Percentiles rank a stretch among this genome's conserved stretches.
phyloP scores from a whole-genome alignment of 2,888 invertebrate genomes.

The Tolmerus cingulatus region DNA sequence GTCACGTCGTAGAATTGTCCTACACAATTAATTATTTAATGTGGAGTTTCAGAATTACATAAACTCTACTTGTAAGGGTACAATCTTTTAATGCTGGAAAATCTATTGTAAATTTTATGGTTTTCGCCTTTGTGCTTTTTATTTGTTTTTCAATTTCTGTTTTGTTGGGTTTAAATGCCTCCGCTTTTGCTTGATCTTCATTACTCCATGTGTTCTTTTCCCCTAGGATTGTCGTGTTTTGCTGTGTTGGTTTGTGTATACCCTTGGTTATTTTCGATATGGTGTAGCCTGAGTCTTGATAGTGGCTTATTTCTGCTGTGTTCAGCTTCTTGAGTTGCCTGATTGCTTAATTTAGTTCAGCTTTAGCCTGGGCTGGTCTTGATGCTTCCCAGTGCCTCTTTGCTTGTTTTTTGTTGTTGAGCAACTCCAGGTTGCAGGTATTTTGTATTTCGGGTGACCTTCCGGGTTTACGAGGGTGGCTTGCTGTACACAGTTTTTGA shows the following conservation, averaged over 20 bases:
- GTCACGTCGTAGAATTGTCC: too few relatives aligned
- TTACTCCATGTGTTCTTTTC: not conserved
- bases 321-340: not conserved
- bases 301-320: not conserved
- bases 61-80: too few relatives aligned
- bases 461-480: not conserved
- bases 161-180: not conserved
- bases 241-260: not conserved
- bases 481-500: not conserved
- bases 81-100: too few relatives aligned
- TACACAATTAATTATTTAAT: too few relatives aligned
- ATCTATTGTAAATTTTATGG: not conserved
- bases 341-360: not conserved
- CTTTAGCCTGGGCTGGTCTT: not conserved
- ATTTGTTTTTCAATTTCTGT: not conserved
- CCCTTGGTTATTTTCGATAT: slow-evolving; percentile 2
- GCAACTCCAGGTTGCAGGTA: not conserved
- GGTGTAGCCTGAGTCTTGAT: not conserved
- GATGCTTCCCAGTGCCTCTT: not conserved
- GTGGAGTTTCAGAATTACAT: too few relatives aligned
- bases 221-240: not conserved
- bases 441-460: not conserved
- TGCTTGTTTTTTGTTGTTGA: not conserved
- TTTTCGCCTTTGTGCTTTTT: not conserved
- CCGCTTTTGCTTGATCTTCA: not conserved